Percentiles rank a stretch among this genome's conserved stretches.
phyloP scores from a whole-genome alignment of 2,888 invertebrate species.

The Tenthredo notha region DNA sequence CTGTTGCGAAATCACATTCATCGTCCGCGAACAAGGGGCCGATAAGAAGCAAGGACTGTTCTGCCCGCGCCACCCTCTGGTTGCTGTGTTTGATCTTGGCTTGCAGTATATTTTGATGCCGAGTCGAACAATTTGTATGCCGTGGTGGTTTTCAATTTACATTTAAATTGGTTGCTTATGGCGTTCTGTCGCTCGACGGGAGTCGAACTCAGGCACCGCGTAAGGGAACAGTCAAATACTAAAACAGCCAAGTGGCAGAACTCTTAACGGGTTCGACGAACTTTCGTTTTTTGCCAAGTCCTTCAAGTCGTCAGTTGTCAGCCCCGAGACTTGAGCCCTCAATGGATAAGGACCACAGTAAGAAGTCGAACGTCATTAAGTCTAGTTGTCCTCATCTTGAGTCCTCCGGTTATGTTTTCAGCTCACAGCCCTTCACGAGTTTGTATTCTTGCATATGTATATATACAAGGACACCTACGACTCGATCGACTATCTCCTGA shows the following conservation, averaged over 20 bases:
- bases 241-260: conserved; percentile 72
- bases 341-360: neutral
- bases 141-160: conserved; percentile 78
- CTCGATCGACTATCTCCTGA: conserved; percentile 1
- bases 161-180: conserved; percentile 79
- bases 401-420: neutral
- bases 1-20: conserved; percentile 45
- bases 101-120: conserved; percentile 78
- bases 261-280: conserved; percentile 73
- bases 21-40: conserved; percentile 38
- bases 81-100: conserved; percentile 77
- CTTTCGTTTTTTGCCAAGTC: conserved; percentile 62
- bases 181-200: conserved; percentile 76
- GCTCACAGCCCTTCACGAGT: neutral
- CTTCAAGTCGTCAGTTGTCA: conserved; percentile 38
- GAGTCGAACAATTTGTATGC: conserved; percentile 79
- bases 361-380: neutral
- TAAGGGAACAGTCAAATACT: conserved; percentile 76
- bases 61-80: conserved; percentile 63
- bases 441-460: neutral
- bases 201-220: conserved; percentile 70
- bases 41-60: conserved; percentile 51
- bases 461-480: neutral
- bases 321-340: neutral
- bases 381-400: neutral